Base-by-base conservation (phyloP, 2,888 invertebrate genomes). In the Lithophane semibrunnea region DNA sequence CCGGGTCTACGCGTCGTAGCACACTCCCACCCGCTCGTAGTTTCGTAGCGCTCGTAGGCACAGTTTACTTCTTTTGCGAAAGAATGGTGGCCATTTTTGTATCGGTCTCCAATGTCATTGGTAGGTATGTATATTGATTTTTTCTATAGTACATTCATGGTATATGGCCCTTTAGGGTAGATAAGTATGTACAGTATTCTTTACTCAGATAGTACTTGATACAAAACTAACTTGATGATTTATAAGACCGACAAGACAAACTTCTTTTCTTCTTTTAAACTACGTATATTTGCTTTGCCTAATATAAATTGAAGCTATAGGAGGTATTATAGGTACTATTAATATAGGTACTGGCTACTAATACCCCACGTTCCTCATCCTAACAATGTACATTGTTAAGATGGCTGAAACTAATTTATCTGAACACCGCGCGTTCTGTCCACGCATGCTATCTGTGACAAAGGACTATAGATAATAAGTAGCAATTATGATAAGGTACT, bases 1-100 rank as follows among this genome's bases (percentile, higher is more conserved):
- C 54, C 16, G 58, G 42, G 16, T 60, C 74, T 74, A 79, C 75
- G 54, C 54, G 66, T 29, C 76, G 76, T 76, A 79, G 76, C 67
- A 66, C 47, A 10, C 63, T 18, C n/a, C n/a, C 5, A n/a, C 21
- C 37, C 7, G 52, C 52, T 73, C 54, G 44, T 74, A 56, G 44
- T 16, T 21, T 49, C 76, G 76, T 76, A 76, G 79, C 76, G 3
- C 7, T 61, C 29, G 61, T 44, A 24, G 58, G 2, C 18, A 21
- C 21, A 61, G 10, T 24, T 76, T 21, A 9, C 10, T 29, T 24
- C 8, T 29, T 29, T 44, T 61, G 12, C 12, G 24, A 60, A 18
- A 18, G 1, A 18, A 54, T 4, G 42, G 1, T 13, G 1, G 21
- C 1, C 5, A n/a, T 47, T 47, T 58, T 13, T 24, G 42, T 42